phyloP scores from a whole-genome alignment of 2,797 vertebrate species.

The Apogon talboti region DNA sequence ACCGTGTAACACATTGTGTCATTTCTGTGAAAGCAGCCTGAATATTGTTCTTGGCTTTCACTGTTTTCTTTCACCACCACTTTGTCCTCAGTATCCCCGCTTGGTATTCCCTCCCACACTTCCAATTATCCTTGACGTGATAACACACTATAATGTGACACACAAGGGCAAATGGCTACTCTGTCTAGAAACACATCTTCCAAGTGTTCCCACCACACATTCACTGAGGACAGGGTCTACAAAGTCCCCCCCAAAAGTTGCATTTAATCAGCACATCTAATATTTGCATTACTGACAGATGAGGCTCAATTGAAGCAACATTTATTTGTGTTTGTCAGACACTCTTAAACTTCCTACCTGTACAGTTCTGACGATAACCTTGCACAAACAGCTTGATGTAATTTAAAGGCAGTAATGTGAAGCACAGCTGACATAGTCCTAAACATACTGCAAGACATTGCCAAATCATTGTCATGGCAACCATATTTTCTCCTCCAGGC shows the following conservation, averaged over 20 bases:
- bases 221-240: conserved; percentile 12
- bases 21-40: conserved; percentile 31
- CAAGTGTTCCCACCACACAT: conserved; percentile 25
- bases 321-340: conserved; percentile 19
- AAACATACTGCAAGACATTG: not conserved
- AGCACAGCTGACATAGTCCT: not conserved
- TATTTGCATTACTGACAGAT: conserved; percentile 17
- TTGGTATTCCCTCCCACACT: conserved; percentile 82
- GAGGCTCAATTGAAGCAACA: conserved; percentile 1
- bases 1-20: conserved; percentile 20
- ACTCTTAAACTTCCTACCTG: not conserved
- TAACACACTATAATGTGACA: conserved; percentile 84
- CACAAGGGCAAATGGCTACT: conserved; percentile 78
- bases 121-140: conserved; percentile 84
- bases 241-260: conserved; percentile 20
- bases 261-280: conserved; percentile 5
- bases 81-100: conserved; percentile 62
- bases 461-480: conserved; percentile 3
- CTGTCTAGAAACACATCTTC: conserved; percentile 61
- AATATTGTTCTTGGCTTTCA: conserved; percentile 40
- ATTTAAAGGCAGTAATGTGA: conserved; percentile 27
- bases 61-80: conserved; percentile 58
- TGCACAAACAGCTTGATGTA: conserved; percentile 8
- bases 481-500: not conserved
- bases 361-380: conserved; percentile 27